Percentiles rank a stretch among this genome's conserved stretches.
These are phyloP conservation scores for Actenoides hombroni DNA, from an alignment of 2,113 vertebrate species.

Conservation along the genomic window DNA sequence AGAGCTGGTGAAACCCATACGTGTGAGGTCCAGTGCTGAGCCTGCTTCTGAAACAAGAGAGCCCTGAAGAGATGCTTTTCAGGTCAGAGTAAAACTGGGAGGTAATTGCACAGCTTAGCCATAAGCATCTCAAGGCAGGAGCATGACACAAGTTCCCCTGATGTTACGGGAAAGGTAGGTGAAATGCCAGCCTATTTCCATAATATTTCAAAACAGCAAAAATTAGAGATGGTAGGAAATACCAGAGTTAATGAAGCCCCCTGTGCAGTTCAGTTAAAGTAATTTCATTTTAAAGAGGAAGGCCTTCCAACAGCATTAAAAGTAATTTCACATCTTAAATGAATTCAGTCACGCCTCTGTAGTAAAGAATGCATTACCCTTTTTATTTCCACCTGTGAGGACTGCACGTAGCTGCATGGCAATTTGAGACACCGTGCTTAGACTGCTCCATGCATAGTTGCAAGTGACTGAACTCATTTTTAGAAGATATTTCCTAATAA, in stretches of 20 bases:
- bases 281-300: neutral
- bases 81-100: neutral
- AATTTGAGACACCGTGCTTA: rapidly evolving
- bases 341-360: neutral
- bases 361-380: neutral
- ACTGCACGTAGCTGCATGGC: neutral
- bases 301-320: neutral
- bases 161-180: neutral
- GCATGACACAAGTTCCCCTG: neutral
- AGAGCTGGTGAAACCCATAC: neutral
- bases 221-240: neutral
- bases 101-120: neutral
- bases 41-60: neutral
- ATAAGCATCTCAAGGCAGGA: neutral
- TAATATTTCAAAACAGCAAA: neutral
- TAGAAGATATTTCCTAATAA: neutral
- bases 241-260: neutral
- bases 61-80: neutral
- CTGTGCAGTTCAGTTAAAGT: neutral
- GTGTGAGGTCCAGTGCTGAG: neutral
- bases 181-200: neutral
- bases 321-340: constrained; percentile 32
- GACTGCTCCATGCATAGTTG: neutral
- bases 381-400: neutral
- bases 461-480: neutral